These are phyloP conservation scores for Stratiomys singularior DNA, from an alignment of 2,888 invertebrate species.

Conservation along the genomic window DNA sequence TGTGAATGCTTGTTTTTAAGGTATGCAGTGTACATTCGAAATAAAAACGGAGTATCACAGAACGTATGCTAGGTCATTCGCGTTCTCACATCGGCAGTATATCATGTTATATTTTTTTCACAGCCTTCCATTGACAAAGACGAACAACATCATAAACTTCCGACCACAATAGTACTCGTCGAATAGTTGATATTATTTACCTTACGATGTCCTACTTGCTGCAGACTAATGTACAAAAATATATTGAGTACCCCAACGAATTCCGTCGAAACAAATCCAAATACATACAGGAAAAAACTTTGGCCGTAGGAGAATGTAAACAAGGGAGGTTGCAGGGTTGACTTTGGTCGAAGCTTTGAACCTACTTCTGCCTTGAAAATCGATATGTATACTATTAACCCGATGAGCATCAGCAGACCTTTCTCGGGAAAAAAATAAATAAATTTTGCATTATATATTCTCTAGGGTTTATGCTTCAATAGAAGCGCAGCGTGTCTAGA, in stretches of 20 bases:
- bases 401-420: conserved; percentile 91
- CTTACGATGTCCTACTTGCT: conserved; percentile 62
- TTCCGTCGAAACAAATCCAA: conserved; percentile 85
- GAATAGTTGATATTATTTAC: conserved; percentile 56
- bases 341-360: conserved; percentile 83
- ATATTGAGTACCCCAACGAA: conserved; percentile 87
- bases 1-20: too few relatives aligned
- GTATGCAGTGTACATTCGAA: too few relatives aligned
- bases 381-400: conserved; percentile 92
- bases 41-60: too few relatives aligned
- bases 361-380: conserved; percentile 92
- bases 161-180: not conserved
- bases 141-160: not conserved
- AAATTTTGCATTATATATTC: too few relatives aligned
- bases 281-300: conserved; percentile 86
- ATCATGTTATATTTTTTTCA: too few relatives aligned
- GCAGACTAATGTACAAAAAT: conserved; percentile 78
- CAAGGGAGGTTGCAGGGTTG: conserved; percentile 79
- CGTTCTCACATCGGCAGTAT: too few relatives aligned
- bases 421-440: conserved; percentile 52
- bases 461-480: too few relatives aligned
- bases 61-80: too few relatives aligned
- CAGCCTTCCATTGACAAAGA: too few relatives aligned
- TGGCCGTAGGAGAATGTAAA: conserved; percentile 90
- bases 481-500: too few relatives aligned